These are phyloP conservation scores for Psilopogon haemacephalus DNA, from an alignment of 2,113 vertebrate genomes.

Conservation along the genomic window DNA sequence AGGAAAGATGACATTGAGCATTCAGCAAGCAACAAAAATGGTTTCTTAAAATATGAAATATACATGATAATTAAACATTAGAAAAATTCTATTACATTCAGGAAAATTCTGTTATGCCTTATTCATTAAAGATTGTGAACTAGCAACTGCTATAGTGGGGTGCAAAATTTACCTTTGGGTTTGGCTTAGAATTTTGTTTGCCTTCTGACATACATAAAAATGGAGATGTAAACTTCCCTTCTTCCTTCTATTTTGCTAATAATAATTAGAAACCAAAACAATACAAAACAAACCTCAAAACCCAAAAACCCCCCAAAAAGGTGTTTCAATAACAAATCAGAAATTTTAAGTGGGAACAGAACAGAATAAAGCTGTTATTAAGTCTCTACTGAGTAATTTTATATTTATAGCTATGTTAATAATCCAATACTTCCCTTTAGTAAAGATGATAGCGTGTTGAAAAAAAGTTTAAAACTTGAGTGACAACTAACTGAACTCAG, in stretches of 20 bases:
- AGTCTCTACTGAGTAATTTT: neutral
- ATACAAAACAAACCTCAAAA: no score
- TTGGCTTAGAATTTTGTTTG: neutral
- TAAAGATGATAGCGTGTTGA: neutral
- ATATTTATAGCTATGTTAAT: neutral
- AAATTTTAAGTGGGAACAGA: slow-evolving; percentile 13
- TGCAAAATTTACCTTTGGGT: neutral
- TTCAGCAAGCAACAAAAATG: slow-evolving; percentile 60
- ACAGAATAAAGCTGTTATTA: neutral
- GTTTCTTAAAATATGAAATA: slow-evolving; percentile 52
- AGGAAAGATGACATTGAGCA: slow-evolving; percentile 67
- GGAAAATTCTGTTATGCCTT: neutral
- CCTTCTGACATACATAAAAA: neutral
- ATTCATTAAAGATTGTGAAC: neutral
- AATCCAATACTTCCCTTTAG: neutral
- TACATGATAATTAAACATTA: slow-evolving; percentile 59
- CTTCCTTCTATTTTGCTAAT: neutral
- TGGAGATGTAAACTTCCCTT: neutral
- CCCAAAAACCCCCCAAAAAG: no score
- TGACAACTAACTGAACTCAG: neutral
- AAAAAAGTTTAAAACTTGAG: neutral
- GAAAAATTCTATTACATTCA: slow-evolving; percentile 28
- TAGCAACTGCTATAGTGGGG: neutral
- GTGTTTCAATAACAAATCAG: neutral
- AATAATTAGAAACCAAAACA: neutral